Base-by-base conservation (phyloP, 1,140 invertebrate species). In the Brachionus rubens region DNA sequence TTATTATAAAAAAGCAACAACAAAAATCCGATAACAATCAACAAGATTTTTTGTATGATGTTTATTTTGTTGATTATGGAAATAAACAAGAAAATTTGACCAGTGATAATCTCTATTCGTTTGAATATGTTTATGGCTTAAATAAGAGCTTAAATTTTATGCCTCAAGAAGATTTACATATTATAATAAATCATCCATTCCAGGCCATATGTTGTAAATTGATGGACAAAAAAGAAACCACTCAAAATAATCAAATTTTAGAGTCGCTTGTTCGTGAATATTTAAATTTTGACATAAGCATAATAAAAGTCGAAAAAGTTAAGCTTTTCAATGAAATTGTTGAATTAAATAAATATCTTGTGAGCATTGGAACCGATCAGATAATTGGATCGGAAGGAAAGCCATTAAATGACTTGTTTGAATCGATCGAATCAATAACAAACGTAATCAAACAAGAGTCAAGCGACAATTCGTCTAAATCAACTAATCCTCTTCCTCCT, bases 151-250 rank as follows among this genome's bases (percentile, higher is more conserved):
- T 54, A 9, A 72, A 72, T 54, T 36, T 48, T 21, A 48, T 48
- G 36, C 12, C 28, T 12, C 1, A 0, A 3, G 47, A 46, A 30
- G 68, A 48, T 19, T 72, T 72, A 19, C 21, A 72, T 21, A 12
- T 6, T 4, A 36, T 48, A 4, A 40, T 72, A 26, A 48, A 72
- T 26, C 19, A 33, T 21, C 68, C 68, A 26, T 72, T 72, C 40
- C 68, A 72, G 12, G 46, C 68, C n/a, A 72, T 72, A n/a, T 72
- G 68, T 52, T 72, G 68, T 26, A 43, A 54, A 36, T 36, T 72
- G 7, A 30, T 36, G 1, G 28, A 72, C 7, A 72, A 72, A 40
- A 72, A 72, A 52, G 47, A 52, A 21, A 50, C 40, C 28, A 54
- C 68, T 19, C 16, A 28, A 50, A 72, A 72, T n/a, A 48, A 72